Base-by-base conservation (phyloP, 30 jellyfish, hydroid and myxozoan genomes). In the Cassiopea xamachana region DNA sequence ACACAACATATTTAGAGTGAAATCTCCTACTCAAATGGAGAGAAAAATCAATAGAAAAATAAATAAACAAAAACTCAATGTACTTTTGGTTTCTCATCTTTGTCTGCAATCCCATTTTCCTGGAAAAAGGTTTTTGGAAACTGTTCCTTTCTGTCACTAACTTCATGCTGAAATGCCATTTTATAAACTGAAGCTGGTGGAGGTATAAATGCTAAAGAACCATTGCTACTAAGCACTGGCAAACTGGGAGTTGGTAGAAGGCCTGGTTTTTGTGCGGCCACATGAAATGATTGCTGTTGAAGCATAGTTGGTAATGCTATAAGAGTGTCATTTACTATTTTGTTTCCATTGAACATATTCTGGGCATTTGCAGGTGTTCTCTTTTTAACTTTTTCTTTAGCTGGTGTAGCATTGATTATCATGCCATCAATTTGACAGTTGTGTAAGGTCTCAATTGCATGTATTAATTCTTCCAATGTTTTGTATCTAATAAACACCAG, bases 401-500 rank as follows among this genome's bases (percentile, higher is more conserved):
- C 90, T 12, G 86, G 86, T 16, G 71, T 3, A 58, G 78, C 90
- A 44, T 45, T 46, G 49, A 87, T n/a, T 15, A 7, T 77, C 7
- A 87, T 50, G 44, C 86, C 86, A 71, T 27, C 82, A 69, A 69
- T 13, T 67, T 69, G 71, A 13, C 16, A n/a, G 59, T 51, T 17
- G 0, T 78, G 49, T 17, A 4, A 76, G 50, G 60, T 51, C 1
- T 87, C 94, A 13, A 77, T 58, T 27, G 64, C 79, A 14, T 55
- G 5, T 13, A 74, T 77, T 12, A 83, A 81, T 13, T 77, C 94
- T 13, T 2, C 1, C 50, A 60, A 64, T 8, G 85, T 77, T 70
- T 45, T 67, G 72, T 76, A 87, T 48, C 94, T 75, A 46, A 87
- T 84, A 87, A 87, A 77, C 27, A 78, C 89, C 76, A 75, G n/a